Conservation (phyloP, 37 sponge, comb jelly and placozoan species). For the Amphimedon queenslandica region DNA sequence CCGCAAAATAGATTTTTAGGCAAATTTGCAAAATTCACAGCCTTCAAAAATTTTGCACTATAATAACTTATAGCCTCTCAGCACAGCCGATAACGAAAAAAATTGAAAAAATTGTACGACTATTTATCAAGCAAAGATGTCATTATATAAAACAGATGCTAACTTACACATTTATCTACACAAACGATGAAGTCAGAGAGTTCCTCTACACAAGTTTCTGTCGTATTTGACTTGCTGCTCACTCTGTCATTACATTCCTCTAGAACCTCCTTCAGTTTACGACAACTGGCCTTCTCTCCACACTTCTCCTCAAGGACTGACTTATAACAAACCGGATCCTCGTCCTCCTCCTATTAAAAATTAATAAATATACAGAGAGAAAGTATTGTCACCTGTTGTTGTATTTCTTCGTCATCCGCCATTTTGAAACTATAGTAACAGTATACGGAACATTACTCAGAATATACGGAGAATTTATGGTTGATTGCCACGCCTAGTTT, state of each 20-base stretch:
- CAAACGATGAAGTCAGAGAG: conserved; percentile 90
- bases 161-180: conserved; percentile 89
- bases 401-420: conserved; percentile 38
- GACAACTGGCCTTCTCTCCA: conserved; percentile 52
- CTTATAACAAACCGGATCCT: conserved; percentile 75
- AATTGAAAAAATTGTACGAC: not conserved
- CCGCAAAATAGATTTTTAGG: too few species aligned
- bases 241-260: conserved; percentile 85
- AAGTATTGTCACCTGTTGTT: conserved; percentile 1
- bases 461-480: too few species aligned
- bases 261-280: conserved; percentile 45
- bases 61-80: not conserved
- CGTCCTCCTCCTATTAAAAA: conserved; percentile 48
- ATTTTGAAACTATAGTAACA: too few species aligned
- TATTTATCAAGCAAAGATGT: too few species aligned
- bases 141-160: too few species aligned
- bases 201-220: conserved; percentile 83
- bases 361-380: not conserved
- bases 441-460: too few species aligned
- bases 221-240: conserved; percentile 46
- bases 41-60: too few species aligned
- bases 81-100: not conserved
- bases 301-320: conserved; percentile 84
- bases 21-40: too few species aligned
- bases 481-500: too few species aligned